phyloP scores from a whole-genome alignment of 2,797 vertebrate species.

The Pempheris klunzingeri region DNA sequence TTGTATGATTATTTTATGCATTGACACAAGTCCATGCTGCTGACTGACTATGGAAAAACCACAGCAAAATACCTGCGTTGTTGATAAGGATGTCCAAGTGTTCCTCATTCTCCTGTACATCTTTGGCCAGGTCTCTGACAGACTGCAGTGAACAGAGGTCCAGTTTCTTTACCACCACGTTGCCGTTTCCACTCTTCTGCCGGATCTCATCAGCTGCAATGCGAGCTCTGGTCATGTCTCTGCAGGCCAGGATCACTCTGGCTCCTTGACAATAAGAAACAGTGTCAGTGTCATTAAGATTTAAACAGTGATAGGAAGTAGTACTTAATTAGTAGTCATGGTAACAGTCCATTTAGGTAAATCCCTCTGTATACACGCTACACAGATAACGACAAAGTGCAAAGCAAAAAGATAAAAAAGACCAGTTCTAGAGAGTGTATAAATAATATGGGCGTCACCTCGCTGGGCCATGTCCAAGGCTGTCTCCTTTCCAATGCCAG shows the following conservation, averaged over 20 bases:
- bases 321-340: background rate
- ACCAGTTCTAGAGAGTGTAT: background rate
- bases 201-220: constrained; percentile 80
- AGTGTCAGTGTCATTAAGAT: background rate
- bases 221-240: constrained; percentile 76
- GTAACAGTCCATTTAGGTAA: background rate
- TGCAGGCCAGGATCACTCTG: constrained; percentile 84
- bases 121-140: constrained; percentile 77
- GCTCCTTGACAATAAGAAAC: constrained; percentile 69
- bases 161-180: constrained; percentile 81
- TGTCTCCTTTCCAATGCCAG: constrained; percentile 85
- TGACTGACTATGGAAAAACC: too few relatives aligned
- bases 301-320: background rate
- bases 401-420: background rate
- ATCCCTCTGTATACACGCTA: background rate
- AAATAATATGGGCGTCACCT: constrained; percentile 56
- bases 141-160: constrained; percentile 82
- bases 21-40: background rate
- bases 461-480: constrained; percentile 83
- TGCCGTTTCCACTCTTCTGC: constrained; percentile 79
- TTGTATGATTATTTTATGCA: background rate
- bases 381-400: background rate
- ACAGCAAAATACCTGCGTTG: constrained; percentile 79
- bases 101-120: constrained; percentile 73
- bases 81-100: constrained; percentile 86